Percentiles rank a stretch among this genome's conserved stretches.
Conservation (phyloP, 1,140 invertebrate genomes). For the Apis laboriosa region DNA sequence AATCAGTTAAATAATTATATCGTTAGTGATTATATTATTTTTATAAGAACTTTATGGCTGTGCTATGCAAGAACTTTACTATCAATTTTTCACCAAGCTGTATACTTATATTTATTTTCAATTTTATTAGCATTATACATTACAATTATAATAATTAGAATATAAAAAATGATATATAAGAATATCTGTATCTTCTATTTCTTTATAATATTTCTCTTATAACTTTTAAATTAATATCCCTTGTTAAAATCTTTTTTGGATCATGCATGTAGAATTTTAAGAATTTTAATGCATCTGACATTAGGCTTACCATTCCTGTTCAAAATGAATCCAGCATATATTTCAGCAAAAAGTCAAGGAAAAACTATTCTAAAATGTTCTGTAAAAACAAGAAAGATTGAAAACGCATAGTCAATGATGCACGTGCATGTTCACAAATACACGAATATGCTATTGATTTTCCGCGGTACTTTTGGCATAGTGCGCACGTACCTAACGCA, state of each 20-base stretch:
- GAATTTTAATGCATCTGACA: neutral
- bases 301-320: neutral
- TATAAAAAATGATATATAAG: neutral
- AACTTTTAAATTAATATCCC: neutral
- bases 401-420: neutral
- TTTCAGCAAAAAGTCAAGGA: no score
- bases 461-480: slow-evolving; percentile 68
- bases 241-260: neutral
- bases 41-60: neutral
- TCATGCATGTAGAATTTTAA: neutral
- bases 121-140: neutral
- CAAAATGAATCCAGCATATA: neutral
- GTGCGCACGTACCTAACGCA: slow-evolving; percentile 66
- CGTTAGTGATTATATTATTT: neutral
- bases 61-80: neutral
- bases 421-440: slow-evolving; percentile 55
- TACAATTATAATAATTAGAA: neutral
- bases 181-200: neutral
- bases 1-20: no score
- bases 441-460: slow-evolving; percentile 73
- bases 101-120: neutral
- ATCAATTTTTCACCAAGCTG: neutral
- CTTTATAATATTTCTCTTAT: neutral
- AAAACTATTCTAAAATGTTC: neutral
- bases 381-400: neutral